Evolutionary conservation across 2,113 vertebrate species (phyloP).

Genomic region (Callipepla squamata): DNA sequence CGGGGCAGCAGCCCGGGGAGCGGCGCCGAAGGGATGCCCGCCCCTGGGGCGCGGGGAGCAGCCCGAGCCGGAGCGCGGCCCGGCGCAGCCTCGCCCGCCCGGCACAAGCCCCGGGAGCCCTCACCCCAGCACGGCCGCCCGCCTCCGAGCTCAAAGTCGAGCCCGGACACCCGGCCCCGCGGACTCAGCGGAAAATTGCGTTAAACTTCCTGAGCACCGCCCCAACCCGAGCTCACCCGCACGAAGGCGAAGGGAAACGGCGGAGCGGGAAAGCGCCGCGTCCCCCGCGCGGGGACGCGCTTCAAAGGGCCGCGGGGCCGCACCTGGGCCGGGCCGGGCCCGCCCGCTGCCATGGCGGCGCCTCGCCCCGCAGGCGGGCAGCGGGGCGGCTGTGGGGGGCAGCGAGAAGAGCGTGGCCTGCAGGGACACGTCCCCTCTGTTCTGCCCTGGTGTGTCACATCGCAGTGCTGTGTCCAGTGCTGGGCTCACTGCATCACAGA

Average conservation of each 20-base stretch:
- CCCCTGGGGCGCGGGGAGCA: too few species aligned
- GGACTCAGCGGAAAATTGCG: conserved; percentile 35
- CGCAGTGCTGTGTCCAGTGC: too few species aligned
- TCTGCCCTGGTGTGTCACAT: too few species aligned
- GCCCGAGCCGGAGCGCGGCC: too few species aligned
- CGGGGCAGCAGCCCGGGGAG: not conserved
- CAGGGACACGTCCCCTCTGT: too few species aligned
- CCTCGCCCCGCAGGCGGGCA: not conserved
- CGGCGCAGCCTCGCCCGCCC: not conserved
- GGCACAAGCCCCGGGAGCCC: not conserved
- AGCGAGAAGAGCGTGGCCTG: too few species aligned
- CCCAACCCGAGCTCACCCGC: not conserved
- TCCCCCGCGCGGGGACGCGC: accelerated
- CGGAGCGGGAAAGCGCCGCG: accelerated
- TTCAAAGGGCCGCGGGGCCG: not conserved
- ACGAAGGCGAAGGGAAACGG: not conserved
- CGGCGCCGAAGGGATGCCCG: accelerated
- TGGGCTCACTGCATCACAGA: too few species aligned
- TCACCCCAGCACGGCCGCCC: not conserved
- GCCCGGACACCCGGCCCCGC: not conserved
- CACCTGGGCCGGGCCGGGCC: not conserved
- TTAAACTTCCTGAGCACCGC: conserved; percentile 40
- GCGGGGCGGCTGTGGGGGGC: too few species aligned
- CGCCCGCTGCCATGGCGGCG: not conserved
- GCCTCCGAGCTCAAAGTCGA: not conserved